Evolutionary conservation across 2,113 vertebrate species (phyloP), one percentile per base, ranked within the genome.

Genomic region (Cyprinodon variegatus): DNA sequence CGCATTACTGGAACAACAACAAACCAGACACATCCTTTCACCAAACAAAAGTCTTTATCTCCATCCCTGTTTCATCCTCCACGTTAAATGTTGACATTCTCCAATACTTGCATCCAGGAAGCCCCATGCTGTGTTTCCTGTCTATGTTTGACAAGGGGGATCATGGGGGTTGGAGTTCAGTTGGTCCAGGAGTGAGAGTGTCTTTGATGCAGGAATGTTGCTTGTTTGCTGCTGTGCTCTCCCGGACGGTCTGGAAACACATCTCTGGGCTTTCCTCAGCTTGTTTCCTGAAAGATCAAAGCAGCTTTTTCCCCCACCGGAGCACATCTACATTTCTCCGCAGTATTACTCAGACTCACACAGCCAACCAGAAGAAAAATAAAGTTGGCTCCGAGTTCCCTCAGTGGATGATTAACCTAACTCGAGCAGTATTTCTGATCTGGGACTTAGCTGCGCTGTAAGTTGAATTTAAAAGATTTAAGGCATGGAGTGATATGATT

Each of bases 181-280:
- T 86, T 22, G 68, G 77, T 76, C 86, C 88, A 87, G 76, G 74
- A 83, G 57, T n/a, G 79, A 71, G 70, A 20, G 67, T 22, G 48
- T 41, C 84, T 90, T 91, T 90, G 88, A 90, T 90, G 86, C 78
- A 68, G 86, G 85, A 90, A 90, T 90, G 79, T 82, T 79, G 61
- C 86, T 17, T 71, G 86, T 91, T 92, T 82, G 87, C 82, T 37
- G 59, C 63, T 43, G 70, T 15, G 59, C 60, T 37, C 79, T 77
- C 71, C 22, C 57, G 69, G 71, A 65, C 82, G 69, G 80, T 88
- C n/a, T 91, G 78, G 83, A 89, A 87, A 85, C 79, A 65, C 81
- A 81, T 87, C 80, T 86, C 79, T 81, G 77, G 86, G 80, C 85
- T 84, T 88, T 85, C 82, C 86, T 79, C 79, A 43, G 79, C 81